Conservation (phyloP, 1,140 invertebrate species). For the Sarcophaga peregrina region DNA sequence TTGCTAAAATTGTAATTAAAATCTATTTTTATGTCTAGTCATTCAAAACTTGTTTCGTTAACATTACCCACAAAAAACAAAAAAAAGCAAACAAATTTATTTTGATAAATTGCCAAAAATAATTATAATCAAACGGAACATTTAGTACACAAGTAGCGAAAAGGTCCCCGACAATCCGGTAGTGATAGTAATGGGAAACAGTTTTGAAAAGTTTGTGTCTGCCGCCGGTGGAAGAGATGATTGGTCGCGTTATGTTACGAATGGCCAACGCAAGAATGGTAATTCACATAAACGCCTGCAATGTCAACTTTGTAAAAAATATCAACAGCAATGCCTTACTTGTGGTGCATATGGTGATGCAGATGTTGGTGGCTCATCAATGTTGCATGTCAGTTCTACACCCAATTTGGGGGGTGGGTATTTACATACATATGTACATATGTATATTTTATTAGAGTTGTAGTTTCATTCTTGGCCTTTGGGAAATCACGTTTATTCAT, state of each 20-base stretch:
- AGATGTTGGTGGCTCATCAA: neutral
- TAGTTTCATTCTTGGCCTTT: too few relatives aligned
- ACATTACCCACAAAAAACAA: neutral
- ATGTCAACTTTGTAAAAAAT: conserved; percentile 17
- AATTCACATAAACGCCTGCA: conserved; percentile 12
- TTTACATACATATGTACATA: neutral
- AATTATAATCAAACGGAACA: conserved; percentile 3
- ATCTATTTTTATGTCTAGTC: conserved; percentile 19
- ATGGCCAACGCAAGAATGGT: neutral
- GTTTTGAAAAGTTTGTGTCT: conserved; percentile 45
- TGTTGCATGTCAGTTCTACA: conserved; percentile 59
- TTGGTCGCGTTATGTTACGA: conserved; percentile 35
- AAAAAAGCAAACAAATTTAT: neutral
- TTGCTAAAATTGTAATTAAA: conserved; percentile 16
- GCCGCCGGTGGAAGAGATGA: conserved; percentile 1
- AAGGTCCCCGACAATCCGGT: neutral
- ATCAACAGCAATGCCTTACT: conserved; percentile 23
- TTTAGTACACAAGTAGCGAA: neutral
- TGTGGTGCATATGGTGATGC: neutral
- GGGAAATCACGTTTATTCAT: neutral
- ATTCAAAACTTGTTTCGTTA: neutral
- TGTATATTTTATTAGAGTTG: neutral
- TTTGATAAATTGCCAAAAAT: conserved; percentile 1
- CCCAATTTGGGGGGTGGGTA: conserved; percentile 60
- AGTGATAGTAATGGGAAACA: conserved; percentile 44